These are phyloP conservation scores for Heterodera filipjevi DNA, from an alignment of 2,888 invertebrate species.

Conservation along the genomic window DNA sequence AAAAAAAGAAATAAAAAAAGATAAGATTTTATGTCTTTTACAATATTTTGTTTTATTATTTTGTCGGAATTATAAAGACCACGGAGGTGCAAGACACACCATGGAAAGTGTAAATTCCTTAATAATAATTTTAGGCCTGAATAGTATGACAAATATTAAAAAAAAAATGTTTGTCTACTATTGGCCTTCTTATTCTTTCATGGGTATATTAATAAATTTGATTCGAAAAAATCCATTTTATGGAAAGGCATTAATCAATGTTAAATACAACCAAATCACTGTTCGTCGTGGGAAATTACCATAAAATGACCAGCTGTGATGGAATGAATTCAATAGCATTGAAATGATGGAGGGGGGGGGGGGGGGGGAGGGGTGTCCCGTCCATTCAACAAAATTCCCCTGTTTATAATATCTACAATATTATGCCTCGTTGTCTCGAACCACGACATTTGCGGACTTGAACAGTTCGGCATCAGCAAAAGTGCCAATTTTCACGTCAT, in stretches of 20 bases:
- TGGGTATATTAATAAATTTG: not conserved
- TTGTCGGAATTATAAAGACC: not conserved
- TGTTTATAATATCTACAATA: not conserved
- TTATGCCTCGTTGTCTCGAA: constrained; percentile 25
- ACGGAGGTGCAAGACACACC: not conserved
- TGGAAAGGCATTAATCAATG: no score
- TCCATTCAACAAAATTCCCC: no score
- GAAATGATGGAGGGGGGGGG: no score
- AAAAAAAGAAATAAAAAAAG: no score
- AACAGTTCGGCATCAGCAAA: constrained; percentile 21
- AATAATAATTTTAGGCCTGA: not conserved
- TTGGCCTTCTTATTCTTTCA: not conserved
- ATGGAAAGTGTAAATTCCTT: not conserved
- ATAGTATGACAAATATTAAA: not conserved
- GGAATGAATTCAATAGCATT: not conserved
- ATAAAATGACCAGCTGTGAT: not conserved
- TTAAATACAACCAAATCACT: not conserved
- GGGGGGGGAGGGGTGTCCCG: no score
- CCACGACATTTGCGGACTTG: constrained; percentile 9
- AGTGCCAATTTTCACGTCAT: not conserved
- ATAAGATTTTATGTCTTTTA: no score
- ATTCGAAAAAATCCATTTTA: not conserved
- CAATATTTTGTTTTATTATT: no score
- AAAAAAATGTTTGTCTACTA: not conserved
- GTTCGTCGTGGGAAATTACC: no score